A percentile compares a stretch with the other conserved stretches of the same genome.
Evolutionary conservation across 2,113 vertebrate species (phyloP).

Genomic region (Protobothrops flavoviridis): DNA sequence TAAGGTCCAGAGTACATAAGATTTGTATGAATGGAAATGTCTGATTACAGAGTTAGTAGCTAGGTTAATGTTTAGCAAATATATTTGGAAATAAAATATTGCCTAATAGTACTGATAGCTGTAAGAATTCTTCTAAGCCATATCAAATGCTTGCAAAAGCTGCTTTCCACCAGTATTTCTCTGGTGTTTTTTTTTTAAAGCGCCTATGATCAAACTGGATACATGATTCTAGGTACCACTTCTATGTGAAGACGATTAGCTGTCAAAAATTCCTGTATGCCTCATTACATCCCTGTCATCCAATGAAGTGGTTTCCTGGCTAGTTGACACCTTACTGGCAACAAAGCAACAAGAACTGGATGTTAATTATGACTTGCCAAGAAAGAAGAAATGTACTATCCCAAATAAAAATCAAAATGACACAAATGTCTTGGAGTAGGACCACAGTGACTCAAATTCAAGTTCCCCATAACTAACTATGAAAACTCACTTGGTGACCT

Average conservation of each 20-base stretch:
- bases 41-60: slow-evolving; percentile 60
- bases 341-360: not conserved
- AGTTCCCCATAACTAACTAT: not conserved
- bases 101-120: slow-evolving; percentile 52
- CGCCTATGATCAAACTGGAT: not conserved
- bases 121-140: slow-evolving; percentile 43
- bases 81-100: slow-evolving; percentile 65
- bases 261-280: not conserved
- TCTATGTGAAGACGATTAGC: not conserved
- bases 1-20: slow-evolving; percentile 63
- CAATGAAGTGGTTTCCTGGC: not conserved
- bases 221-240: not conserved
- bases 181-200: not conserved
- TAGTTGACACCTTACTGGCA: not conserved
- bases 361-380: too few relatives aligned
- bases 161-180: not conserved
- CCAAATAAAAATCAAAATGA: not conserved
- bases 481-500: not conserved
- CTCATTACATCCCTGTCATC: not conserved
- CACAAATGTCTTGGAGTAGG: not conserved
- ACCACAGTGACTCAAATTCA: not conserved
- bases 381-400: not conserved
- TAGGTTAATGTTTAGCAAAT: slow-evolving; percentile 60
- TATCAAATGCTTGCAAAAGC: not conserved
- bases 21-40: slow-evolving; percentile 60